Evolutionary conservation across 2,888 invertebrate genomes (phyloP).

Genomic region (Hirudinaria manillensis): DNA sequence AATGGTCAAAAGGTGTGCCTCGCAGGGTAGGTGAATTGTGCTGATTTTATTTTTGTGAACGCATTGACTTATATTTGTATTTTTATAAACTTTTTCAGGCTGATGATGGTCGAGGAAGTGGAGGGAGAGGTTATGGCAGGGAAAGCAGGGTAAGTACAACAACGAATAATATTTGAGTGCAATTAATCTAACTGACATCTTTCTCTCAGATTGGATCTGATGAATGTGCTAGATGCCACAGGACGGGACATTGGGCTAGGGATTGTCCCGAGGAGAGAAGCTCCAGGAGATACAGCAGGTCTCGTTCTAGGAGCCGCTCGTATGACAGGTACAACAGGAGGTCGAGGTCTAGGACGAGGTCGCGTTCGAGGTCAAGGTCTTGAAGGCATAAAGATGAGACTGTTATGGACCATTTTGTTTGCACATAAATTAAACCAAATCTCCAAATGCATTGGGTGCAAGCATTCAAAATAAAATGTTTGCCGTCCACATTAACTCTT

Average conservation of each 20-base stretch:
- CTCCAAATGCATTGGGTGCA: neutral
- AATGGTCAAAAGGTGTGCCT: conserved; percentile 55
- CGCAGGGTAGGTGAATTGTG: conserved; percentile 39
- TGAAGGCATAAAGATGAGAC: neutral
- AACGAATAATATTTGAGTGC: neutral
- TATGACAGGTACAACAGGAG: neutral
- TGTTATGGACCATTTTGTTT: neutral
- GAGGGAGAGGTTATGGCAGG: neutral
- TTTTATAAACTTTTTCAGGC: neutral
- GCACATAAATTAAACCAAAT: conserved; percentile 10
- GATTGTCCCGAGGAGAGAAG: conserved; percentile 53
- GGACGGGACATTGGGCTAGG: conserved; percentile 54
- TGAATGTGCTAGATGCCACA: conserved; percentile 54
- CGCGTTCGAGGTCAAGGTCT: conserved; percentile 21
- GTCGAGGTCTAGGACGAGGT: conserved; percentile 2
- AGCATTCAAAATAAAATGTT: too few species aligned
- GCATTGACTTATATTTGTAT: neutral
- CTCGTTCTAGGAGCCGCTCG: conserved; percentile 1
- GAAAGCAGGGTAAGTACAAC: conserved; percentile 9
- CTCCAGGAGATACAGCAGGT: conserved; percentile 29
- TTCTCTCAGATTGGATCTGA: conserved; percentile 45
- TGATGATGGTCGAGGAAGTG: conserved; percentile 16
- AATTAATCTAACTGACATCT: neutral
- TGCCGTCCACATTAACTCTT: too few species aligned
- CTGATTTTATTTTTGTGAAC: neutral